A percentile compares a stretch with the other conserved stretches of the same genome.
These are phyloP conservation scores for Myiothlypis chrysogaster DNA, from an alignment of 2,797 vertebrate genomes.

Conservation along the genomic window DNA sequence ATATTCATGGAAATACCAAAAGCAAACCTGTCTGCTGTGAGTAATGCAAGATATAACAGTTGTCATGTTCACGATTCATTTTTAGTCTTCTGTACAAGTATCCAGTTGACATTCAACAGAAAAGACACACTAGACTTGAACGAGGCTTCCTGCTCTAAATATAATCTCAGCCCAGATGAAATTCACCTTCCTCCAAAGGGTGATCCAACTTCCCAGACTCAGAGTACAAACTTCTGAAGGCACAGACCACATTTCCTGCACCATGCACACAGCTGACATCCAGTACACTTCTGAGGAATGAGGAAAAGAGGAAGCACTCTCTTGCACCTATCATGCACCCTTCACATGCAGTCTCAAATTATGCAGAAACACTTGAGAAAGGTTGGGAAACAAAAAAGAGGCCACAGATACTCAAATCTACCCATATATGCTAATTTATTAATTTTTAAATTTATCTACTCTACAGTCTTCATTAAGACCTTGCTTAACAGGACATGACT, in stretches of 20 bases:
- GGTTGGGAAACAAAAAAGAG: background rate
- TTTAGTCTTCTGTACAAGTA: background rate
- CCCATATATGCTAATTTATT: background rate
- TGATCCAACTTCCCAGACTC: background rate
- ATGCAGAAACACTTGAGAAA: background rate
- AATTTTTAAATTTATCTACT: background rate
- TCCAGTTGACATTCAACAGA: background rate
- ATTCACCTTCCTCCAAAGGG: background rate
- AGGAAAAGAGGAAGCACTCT: background rate
- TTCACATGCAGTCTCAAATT: background rate
- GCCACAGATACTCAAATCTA: background rate
- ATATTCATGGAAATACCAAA: background rate
- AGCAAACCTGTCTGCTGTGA: background rate
- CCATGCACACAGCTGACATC: background rate
- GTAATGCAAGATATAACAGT: background rate
- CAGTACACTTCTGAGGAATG: background rate
- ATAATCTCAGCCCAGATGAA: background rate
- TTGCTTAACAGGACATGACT: background rate
- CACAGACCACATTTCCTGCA: accelerated
- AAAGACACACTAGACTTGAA: background rate
- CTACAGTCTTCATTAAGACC: background rate
- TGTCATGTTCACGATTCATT: background rate
- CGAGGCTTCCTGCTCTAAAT: background rate
- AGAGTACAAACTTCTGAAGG: background rate
- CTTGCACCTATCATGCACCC: background rate